Evolutionary conservation across 1,140 invertebrate species (phyloP).

Genomic region (Leptopilina clavipes): DNA sequence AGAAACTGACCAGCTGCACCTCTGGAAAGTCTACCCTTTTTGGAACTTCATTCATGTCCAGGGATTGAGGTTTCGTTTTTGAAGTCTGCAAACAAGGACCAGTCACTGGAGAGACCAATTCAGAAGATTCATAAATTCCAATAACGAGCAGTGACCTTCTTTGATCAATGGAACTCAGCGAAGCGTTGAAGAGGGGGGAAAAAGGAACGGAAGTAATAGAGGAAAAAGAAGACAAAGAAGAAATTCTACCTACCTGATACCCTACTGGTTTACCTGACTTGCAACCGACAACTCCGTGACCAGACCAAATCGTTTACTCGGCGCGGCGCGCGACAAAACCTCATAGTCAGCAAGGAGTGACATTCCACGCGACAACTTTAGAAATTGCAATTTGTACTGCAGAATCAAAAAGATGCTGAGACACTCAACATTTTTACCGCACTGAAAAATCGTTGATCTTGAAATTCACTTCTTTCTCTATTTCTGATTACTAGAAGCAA

Average conservation of each 20-base stretch:
- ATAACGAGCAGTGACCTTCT: constrained; percentile 31
- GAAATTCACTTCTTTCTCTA: too few species aligned
- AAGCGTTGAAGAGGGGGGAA: constrained; percentile 3
- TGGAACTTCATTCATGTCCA: constrained; percentile 26
- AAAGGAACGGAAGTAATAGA: constrained; percentile 31
- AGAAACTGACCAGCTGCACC: constrained; percentile 20
- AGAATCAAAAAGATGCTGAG: constrained; percentile 12
- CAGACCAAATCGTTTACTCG: constrained; percentile 20
- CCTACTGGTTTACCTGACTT: not conserved
- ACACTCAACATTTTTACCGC: not conserved
- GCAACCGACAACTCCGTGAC: constrained; percentile 15
- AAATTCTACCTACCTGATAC: constrained; percentile 31
- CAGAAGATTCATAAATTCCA: constrained; percentile 31
- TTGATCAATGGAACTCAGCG: constrained; percentile 13
- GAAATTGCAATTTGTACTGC: constrained; percentile 26
- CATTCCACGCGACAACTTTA: constrained; percentile 25
- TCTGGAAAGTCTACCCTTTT: constrained; percentile 20
- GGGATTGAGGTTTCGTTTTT: constrained; percentile 17
- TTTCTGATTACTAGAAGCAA: too few species aligned
- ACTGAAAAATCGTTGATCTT: too few species aligned
- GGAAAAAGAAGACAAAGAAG: constrained; percentile 32
- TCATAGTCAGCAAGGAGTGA: constrained; percentile 16
- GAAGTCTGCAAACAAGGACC: not conserved
- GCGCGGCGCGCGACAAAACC: not conserved
- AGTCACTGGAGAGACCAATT: not conserved